A percentile compares a stretch with the other conserved stretches of the same genome.
phyloP scores from a whole-genome alignment of 2,797 vertebrate genomes.

The Sebastes vulpes region DNA sequence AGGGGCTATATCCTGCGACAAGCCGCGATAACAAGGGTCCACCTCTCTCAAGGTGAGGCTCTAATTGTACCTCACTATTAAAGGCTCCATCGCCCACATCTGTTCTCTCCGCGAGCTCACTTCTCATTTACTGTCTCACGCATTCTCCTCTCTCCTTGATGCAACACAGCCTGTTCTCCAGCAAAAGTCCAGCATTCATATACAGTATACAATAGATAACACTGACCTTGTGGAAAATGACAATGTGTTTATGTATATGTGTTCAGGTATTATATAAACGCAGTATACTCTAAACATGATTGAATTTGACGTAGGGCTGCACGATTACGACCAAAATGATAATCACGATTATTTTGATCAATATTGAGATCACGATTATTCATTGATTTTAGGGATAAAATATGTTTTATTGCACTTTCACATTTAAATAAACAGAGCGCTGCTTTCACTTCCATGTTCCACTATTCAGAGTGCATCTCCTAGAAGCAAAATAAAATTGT shows the following conservation, averaged over 20 bases:
- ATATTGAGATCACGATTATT: no score
- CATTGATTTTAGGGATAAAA: no score
- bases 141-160: neutral
- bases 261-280: neutral
- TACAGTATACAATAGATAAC: conserved; percentile 9
- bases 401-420: no score
- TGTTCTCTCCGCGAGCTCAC: conserved; percentile 30
- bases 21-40: conserved; percentile 57
- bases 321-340: no score
- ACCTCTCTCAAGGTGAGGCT: conserved; percentile 60
- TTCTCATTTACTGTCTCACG: conserved; percentile 21
- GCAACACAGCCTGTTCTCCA: neutral
- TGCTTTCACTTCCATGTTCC: no score
- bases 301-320: neutral
- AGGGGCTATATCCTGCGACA: conserved; percentile 46
- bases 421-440: no score
- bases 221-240: neutral
- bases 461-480: no score
- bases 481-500: no score
- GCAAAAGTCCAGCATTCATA: conserved; percentile 16
- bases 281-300: neutral
- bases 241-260: neutral
- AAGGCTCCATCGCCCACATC: conserved; percentile 54
- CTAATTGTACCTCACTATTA: conserved; percentile 70
- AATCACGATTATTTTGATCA: no score